phyloP scores from a whole-genome alignment of 2,888 invertebrate species.

The Reticulitermes lucifugus region DNA sequence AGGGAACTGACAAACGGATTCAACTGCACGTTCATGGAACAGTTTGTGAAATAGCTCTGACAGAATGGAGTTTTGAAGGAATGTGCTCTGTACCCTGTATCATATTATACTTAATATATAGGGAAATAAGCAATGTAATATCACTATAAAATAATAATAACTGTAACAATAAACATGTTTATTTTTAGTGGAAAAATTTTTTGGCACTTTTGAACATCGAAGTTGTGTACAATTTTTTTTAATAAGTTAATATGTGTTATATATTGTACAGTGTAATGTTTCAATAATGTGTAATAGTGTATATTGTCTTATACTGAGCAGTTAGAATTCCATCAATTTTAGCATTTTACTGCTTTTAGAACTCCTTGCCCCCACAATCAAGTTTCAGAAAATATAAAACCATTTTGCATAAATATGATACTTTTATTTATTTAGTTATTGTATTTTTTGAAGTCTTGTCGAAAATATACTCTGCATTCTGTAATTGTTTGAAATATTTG shows the following conservation, averaged over 20 bases:
- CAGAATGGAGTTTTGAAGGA: too few relatives aligned
- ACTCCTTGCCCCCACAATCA: too few relatives aligned
- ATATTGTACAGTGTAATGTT: background rate
- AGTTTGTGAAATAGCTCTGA: too few relatives aligned
- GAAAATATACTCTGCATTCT: too few relatives aligned
- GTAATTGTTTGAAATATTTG: too few relatives aligned
- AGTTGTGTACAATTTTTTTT: background rate
- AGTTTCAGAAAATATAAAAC: too few relatives aligned
- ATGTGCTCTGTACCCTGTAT: background rate
- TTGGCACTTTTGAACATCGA: background rate
- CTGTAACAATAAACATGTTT: background rate
- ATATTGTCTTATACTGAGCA: background rate
- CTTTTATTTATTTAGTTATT: too few relatives aligned
- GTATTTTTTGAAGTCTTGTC: too few relatives aligned
- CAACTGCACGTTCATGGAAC: too few relatives aligned
- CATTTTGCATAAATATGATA: too few relatives aligned
- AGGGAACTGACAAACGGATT: too few relatives aligned
- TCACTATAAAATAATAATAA: background rate
- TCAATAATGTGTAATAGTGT: background rate
- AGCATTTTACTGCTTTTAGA: background rate
- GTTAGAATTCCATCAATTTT: background rate
- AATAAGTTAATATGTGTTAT: background rate
- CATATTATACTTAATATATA: background rate
- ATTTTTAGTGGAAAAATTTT: background rate
- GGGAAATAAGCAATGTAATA: background rate